A percentile compares a stretch with the other conserved stretches of the same genome.
Conservation (phyloP, 2,113 vertebrate genomes). For the Nettapus auritus region DNA sequence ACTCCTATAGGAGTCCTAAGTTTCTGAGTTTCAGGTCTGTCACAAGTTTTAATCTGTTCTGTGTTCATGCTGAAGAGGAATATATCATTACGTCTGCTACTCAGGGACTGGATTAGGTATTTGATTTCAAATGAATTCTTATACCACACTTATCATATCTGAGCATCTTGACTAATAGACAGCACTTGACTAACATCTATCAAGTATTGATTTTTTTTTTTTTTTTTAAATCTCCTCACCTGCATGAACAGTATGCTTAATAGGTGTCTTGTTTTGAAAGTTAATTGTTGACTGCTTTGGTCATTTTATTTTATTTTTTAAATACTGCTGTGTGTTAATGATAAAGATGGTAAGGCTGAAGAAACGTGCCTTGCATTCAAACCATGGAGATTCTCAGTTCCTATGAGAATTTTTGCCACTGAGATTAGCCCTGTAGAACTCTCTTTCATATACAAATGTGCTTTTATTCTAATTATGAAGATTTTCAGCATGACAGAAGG, state of each 20-base stretch:
- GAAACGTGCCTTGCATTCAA: neutral
- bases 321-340: neutral
- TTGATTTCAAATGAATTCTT: neutral
- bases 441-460: neutral
- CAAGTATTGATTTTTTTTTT: neutral
- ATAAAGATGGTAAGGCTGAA: neutral
- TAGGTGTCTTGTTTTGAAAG: neutral
- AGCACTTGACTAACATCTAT: neutral
- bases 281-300: neutral
- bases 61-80: neutral
- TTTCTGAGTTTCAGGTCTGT: neutral
- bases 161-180: neutral
- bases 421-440: neutral
- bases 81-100: neutral
- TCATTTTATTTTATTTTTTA: neutral
- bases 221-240: neutral
- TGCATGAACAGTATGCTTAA: neutral
- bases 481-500: neutral
- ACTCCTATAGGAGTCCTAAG: neutral
- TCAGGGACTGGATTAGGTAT: neutral
- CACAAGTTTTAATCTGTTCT: neutral
- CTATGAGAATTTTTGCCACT: neutral
- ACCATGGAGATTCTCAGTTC: neutral
- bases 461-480: neutral
- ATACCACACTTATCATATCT: neutral